Base-by-base conservation (phyloP, 1,140 invertebrate genomes). In the Listronotus oregonensis region DNA sequence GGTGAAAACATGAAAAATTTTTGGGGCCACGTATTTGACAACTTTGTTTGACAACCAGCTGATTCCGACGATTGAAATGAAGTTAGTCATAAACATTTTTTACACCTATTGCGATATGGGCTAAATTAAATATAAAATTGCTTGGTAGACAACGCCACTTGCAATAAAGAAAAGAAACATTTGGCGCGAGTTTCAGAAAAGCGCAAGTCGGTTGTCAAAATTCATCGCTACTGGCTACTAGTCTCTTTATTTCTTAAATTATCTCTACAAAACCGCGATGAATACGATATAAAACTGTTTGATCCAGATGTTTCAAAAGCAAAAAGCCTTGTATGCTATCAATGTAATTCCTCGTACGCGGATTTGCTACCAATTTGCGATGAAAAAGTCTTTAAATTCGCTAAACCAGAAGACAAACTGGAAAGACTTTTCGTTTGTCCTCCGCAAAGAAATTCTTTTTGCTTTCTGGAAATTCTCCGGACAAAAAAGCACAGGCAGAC, bases 21-120 rank as follows among this genome's bases (percentile, higher is more conserved):
- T 60, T 11, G 6, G 21, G 34, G 65, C 65, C 65, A 67, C 65
- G 59, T 67, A 67, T 42, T 31, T 67, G 65, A 67, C 52, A 49
- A 32, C 44, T 60, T 37, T 37, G 34, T 37, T 37, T 37, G 34
- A 37, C 34, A 37, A 37, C 11, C 34, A 37, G 34, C 34, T 37
- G 34, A 37, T 37, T 37, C 11, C 8, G 34, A 37, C 11, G 8
- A 37, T 12, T 5, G 8, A 5, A 37, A 37, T 37, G 34, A 37
- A 37, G 7, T 3, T 37, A 12, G 34, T 7, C 21, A 27, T 27
- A 27, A 27, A 27, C 5, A 27, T 5, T 27, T 5, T 27, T 27
- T 27, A 5, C 5, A 8, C 34, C 8, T 37, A 37, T 37, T 10
- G 34, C 8, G 8, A 37, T 37, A 37, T 10, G 11, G 34, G 34